Evolutionary conservation across 2,888 invertebrate genomes (phyloP), one percentile per base, ranked within the genome.

Genomic region (Drosophila prolongata): DNA sequence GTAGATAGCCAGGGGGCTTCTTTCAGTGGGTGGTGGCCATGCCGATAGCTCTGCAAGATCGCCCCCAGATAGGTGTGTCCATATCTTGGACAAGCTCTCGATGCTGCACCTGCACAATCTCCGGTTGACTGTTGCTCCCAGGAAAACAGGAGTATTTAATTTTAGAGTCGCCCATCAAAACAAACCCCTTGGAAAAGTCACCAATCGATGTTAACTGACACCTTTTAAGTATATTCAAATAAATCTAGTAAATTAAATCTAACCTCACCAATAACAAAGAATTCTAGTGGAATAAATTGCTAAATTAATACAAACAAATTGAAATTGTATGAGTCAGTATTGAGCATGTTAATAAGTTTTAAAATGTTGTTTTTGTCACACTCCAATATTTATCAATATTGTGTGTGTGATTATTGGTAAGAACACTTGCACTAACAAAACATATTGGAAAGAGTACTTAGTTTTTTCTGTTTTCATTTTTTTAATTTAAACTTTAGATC

Each of bases 31-130:
- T 47, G 47, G 10, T 27, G 37, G 8, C 24, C 13, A 5, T 38
- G 9, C 27, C 27, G 38, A 14, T 1, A 34, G 49, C 19, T 16
- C 30, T 5, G 13, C 4, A 8, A 56, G 58, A 58, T 57, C 37
- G 16, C 1, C n/a, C 19, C 30, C 14, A 14, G 64, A 64, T 61
- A 19, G 49, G 24, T 8, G 1, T 8, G 10, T 16, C 6, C 40
- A 19, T 49, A 49, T 49, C 35, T 24, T 19, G 11, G 37, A 27
- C 14, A 10, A 14, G 10, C 11, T 57, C 14, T 27, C 67, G 54
- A 44, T 67, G 67, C 65, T 67, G 66, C 67, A 66, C 44, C 46
- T 54, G 67, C 27, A 16, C 46, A 46, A 34, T 35, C 16, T 24
- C 13, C 14, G 14, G 10, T 53, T 44, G 66, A 65, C 65, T 65